Base-by-base conservation (phyloP, 1,140 invertebrate genomes). In the Caenorhabditis briggsae region DNA sequence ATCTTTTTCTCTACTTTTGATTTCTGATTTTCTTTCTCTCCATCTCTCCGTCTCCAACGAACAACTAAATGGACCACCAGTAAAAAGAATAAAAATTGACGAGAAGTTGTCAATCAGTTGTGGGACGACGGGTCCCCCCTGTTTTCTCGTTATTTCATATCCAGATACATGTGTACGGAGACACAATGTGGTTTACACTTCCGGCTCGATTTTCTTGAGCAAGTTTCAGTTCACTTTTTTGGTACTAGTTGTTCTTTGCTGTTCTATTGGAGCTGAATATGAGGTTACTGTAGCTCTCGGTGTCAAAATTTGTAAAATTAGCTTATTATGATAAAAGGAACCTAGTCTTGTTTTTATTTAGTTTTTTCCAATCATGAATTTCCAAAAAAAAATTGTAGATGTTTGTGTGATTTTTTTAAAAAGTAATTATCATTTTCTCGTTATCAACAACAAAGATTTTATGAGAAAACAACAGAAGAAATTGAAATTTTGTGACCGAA, bases 151-250 rank as follows among this genome's bases (percentile, higher is more conserved):
- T 78, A 78, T 78, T 78, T 78, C 70, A 78, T 78, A 48, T 78
- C 70, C 70, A 78, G 59, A 78, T 78, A 78, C 70, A 78, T 78
- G 70, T 78, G 70, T 78, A 78, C 70, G 46, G 70, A 33, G 33
- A 53, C 43, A 78, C 6, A 46, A 50, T 50, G 43, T 78, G 70
- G 70, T 78, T 78, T 78, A 78, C 70, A 78, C 70, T 50, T 61
- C n/a, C n/a, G 6, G 6, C 18, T n/a, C 18, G 33, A 7, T 1
- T 58, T 58, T 58, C 56, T n/a, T 58, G 6, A 18, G 18, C 56
- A n/a, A 58, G 18, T n/a, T 58, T 58, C 14, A 58, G 56, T 58
- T 58, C 50, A 11, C 12, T 58, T 58, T n/a, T 16, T 58, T 14
- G 18, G 16, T 58, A n/a, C 56, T n/a, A 18, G 16, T n/a, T n/a